Evolutionary conservation across 2,888 invertebrate species (phyloP).

Genomic region (Doris montereyensis): DNA sequence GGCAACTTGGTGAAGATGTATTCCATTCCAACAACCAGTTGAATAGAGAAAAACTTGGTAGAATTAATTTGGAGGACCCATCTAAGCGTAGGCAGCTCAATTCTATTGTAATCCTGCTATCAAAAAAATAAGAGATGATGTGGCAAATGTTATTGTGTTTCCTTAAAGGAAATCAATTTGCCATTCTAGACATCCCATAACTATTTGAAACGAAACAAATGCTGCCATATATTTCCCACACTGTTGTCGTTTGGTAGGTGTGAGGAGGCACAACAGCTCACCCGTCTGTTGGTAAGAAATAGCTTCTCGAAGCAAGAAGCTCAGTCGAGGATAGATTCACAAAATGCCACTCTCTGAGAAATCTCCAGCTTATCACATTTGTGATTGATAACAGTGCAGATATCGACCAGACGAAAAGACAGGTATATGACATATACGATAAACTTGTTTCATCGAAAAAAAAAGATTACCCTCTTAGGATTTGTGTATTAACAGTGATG

Average conservation of each 20-base stretch:
- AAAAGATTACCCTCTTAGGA: too few species aligned
- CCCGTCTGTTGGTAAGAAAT: too few species aligned
- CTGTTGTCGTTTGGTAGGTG: constrained; percentile 89
- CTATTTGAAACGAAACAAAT: constrained; percentile 86
- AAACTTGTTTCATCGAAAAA: too few species aligned
- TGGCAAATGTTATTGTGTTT: constrained; percentile 76
- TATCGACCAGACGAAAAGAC: too few species aligned
- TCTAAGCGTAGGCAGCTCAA: constrained; percentile 82
- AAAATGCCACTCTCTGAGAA: too few species aligned
- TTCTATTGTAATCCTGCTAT: constrained; percentile 86
- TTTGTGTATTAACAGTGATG: too few species aligned
- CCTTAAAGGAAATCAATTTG: constrained; percentile 65
- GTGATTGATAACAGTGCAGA: too few species aligned
- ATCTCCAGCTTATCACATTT: too few species aligned
- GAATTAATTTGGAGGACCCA: constrained; percentile 82
- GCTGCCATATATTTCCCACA: constrained; percentile 83
- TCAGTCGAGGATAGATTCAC: too few species aligned
- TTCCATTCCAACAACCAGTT: constrained; percentile 80
- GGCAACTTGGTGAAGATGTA: constrained; percentile 82
- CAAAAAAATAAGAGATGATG: constrained; percentile 81
- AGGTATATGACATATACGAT: too few species aligned
- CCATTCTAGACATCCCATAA: constrained; percentile 86
- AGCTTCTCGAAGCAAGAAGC: too few species aligned
- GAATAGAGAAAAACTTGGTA: constrained; percentile 81
- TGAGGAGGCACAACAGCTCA: too few species aligned